phyloP scores from a whole-genome alignment of 1,140 invertebrate species.

The Rhynchophorus ferrugineus region DNA sequence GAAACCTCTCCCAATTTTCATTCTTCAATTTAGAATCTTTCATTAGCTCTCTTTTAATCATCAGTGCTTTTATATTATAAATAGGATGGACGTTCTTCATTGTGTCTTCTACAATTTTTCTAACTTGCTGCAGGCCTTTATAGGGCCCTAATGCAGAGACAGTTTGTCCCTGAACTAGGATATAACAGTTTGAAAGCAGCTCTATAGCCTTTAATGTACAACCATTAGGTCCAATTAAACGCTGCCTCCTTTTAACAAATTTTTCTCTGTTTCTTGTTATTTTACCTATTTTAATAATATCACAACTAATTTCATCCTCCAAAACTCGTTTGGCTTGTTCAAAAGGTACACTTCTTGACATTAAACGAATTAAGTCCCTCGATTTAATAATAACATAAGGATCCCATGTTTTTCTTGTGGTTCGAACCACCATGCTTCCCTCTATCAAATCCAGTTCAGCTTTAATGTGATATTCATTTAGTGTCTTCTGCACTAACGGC shows the following conservation, averaged over 20 bases:
- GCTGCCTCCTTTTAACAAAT: slow-evolving; percentile 91
- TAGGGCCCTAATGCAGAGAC: slow-evolving; percentile 93
- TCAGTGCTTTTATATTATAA: slow-evolving; percentile 96
- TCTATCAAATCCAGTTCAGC: slow-evolving; percentile 92
- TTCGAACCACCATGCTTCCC: slow-evolving; percentile 89
- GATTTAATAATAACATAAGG: slow-evolving; percentile 97
- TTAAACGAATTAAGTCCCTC: slow-evolving; percentile 89
- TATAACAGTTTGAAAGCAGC: slow-evolving; percentile 95
- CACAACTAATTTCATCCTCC: slow-evolving; percentile 85
- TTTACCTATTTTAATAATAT: slow-evolving; percentile 95
- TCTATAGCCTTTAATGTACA: slow-evolving; percentile 97
- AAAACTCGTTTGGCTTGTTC: slow-evolving; percentile 85
- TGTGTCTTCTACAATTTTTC: slow-evolving; percentile 90
- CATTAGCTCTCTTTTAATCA: slow-evolving; percentile 94
- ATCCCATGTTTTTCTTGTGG: slow-evolving; percentile 97
- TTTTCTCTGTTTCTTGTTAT: slow-evolving; percentile 88
- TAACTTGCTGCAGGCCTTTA: slow-evolving; percentile 86
- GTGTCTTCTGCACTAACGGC: slow-evolving; percentile 84
- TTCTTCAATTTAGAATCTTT: slow-evolving; percentile 87
- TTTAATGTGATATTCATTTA: slow-evolving; percentile 72
- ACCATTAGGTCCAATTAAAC: slow-evolving; percentile 94
- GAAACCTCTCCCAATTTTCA: slow-evolving; percentile 95
- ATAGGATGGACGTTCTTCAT: slow-evolving; percentile 99
- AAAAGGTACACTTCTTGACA: slow-evolving; percentile 93
- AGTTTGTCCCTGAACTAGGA: slow-evolving; percentile 96